These are phyloP conservation scores for Erithacus rubecula DNA, from an alignment of 2,797 vertebrate genomes.

Conservation along the genomic window DNA sequence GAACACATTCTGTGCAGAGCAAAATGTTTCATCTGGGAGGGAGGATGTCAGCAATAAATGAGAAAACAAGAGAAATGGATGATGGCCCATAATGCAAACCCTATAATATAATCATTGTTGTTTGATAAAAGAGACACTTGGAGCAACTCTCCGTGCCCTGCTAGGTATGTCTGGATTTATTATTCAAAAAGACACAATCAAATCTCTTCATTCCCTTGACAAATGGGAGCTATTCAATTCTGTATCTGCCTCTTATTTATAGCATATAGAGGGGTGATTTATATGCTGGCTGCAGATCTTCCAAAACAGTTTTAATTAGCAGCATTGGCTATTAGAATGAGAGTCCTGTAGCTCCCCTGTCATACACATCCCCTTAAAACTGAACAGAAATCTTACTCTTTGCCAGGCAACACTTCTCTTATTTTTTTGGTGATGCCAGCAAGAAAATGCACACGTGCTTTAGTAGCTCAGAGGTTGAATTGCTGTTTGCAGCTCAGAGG, in stretches of 20 bases:
- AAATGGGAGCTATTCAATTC: slow-evolving; percentile 72
- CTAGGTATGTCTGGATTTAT: slow-evolving; percentile 59
- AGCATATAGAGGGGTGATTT: slow-evolving; percentile 69
- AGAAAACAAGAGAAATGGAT: slow-evolving; percentile 68
- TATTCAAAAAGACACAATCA: slow-evolving; percentile 71
- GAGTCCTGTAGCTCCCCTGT: slow-evolving; percentile 26
- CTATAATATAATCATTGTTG: slow-evolving; percentile 61
- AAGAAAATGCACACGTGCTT: slow-evolving; percentile 39
- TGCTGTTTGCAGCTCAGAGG: background rate
- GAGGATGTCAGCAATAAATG: slow-evolving; percentile 48
- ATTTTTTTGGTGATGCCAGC: background rate
- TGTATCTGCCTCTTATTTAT: slow-evolving; percentile 73
- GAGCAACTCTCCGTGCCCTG: slow-evolving; percentile 36
- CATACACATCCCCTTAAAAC: background rate
- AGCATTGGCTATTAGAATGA: slow-evolving; percentile 64
- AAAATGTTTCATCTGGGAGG: background rate
- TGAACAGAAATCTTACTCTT: slow-evolving; percentile 49
- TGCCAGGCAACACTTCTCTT: slow-evolving; percentile 31
- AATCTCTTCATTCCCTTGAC: slow-evolving; percentile 72
- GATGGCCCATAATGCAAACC: slow-evolving; percentile 41
- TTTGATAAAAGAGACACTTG: slow-evolving; percentile 62
- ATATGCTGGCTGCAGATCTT: slow-evolving; percentile 62
- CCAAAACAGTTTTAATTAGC: slow-evolving; percentile 76
- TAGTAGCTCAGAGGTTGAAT: background rate
- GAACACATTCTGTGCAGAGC: background rate